Base-by-base conservation (phyloP, 2,797 vertebrate genomes). In the Pachyuromys duprasi region DNA sequence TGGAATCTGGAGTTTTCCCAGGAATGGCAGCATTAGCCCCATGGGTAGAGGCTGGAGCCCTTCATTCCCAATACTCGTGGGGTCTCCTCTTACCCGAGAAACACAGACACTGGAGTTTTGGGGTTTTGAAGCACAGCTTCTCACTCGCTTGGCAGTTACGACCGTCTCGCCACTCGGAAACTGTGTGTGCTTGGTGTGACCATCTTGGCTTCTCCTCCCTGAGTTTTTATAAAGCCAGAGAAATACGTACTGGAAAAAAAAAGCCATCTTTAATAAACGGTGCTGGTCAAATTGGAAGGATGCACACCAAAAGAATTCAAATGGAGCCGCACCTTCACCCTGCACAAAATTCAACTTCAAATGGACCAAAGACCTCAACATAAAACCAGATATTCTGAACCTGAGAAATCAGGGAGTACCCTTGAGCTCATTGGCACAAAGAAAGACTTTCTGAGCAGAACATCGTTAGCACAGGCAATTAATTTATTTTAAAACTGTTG, bases 401-500 rank as follows among this genome's bases (percentile, higher is more conserved):
- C 72, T 26, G 42, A 45, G 74, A 45, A 45, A 75, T 12, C 24
- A 15, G 74, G 42, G 20, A 42, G 26, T 75, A 5, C 12, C 45
- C 13, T 45, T 45, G 42, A 75, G 15, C 74, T 75, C 74, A 28
- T 28, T 31, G 74, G 39, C 13, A 14, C 42, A 75, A 24, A 24
- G 39, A 28, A 15, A 28, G 13, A 75, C 74, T 75, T 75, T 75
- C 72, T 75, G 74, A 75, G 45, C 45, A 75, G 74, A 75, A 45
- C 42, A 45, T 2, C 70, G 39, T 39, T 5, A 22, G 70, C 42
- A 45, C 7, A 87, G 42, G 53, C 39, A 87, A 62, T 91, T 95
- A 84, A 55, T 92, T 96, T 83, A 31, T 84, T 93, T 91, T 89
- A 36, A 91, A 89, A 33, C 63, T 76, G 42, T 89, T 83, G 42